Evolutionary conservation across 2,888 invertebrate species (phyloP).

Genomic region (Rhamphomyia laevipes): DNA sequence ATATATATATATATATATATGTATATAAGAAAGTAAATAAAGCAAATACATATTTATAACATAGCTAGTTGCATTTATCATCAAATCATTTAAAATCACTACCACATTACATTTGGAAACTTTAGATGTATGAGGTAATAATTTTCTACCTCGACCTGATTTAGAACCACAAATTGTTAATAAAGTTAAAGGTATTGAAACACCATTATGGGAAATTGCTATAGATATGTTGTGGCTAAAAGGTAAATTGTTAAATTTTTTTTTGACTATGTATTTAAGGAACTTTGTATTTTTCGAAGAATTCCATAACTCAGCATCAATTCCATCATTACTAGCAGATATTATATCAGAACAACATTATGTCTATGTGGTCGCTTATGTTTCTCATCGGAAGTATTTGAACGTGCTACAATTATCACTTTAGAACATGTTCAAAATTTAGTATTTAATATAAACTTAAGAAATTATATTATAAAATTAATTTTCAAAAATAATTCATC

Average conservation of each 20-base stretch:
- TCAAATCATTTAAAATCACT: slow-evolving; percentile 30
- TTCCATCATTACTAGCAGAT: slow-evolving; percentile 29
- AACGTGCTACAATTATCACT: slow-evolving; percentile 27
- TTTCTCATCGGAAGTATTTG: slow-evolving; percentile 23
- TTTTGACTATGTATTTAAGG: no score
- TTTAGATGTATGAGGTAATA: slow-evolving; percentile 34
- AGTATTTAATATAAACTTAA: slow-evolving; percentile 30
- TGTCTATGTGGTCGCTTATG: slow-evolving; percentile 32
- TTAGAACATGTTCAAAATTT: slow-evolving; percentile 30
- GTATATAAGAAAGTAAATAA: not conserved
- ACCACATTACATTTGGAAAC: slow-evolving; percentile 27
- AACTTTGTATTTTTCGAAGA: slow-evolving; percentile 16
- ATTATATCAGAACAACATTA: slow-evolving; percentile 29
- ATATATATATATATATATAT: no score
- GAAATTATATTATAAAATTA: no score
- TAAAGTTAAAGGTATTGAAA: slow-evolving; percentile 1
- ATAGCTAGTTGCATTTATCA: slow-evolving; percentile 28
- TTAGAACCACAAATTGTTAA: not conserved
- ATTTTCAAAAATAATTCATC: no score
- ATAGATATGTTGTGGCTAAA: slow-evolving; percentile 20
- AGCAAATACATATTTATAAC: no score
- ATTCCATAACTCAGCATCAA: slow-evolving; percentile 21
- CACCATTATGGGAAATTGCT: slow-evolving; percentile 28
- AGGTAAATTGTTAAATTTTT: slow-evolving; percentile 5
- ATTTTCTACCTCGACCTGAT: slow-evolving; percentile 19